Evolutionary conservation across 2,888 invertebrate species (phyloP), one percentile per base, ranked within the genome.

Genomic region (Beris morrisii): DNA sequence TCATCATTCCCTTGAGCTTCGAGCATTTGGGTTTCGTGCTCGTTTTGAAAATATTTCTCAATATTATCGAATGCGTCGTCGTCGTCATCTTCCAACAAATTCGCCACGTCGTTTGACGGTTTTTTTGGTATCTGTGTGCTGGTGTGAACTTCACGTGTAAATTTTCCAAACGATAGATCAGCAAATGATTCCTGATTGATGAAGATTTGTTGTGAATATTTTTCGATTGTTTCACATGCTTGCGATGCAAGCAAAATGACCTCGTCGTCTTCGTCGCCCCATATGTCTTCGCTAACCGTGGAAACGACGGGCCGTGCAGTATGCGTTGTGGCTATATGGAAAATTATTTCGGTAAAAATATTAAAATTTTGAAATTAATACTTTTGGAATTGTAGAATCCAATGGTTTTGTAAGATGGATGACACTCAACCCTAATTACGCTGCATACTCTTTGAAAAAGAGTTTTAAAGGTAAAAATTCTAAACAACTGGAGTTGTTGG

Each of bases 261-360:
- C 45, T 70, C 69, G 31, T 71, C 71, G 30, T 70, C 71, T n/a
- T 67, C 71, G 32, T 70, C 71, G 61, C 66, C 70, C 68, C 70
- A 71, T 2, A 69, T n/a, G 32, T 65, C 63, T 28, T 69, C 67
- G 44, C 22, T 22, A 11, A 15, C 28, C 5, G 13, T 3, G 2
- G 31, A 48, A 7, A 45, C 13, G 9, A 12, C 15, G 7, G 58
- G 11, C 12, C 53, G 15, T 43, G 54, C 38, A 38, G 38, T 5
- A 38, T 38, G 38, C 9, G 38, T 38, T 38, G 38, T 38, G 22
- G 30, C 52, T 48, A 7, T 32, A 22, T 22, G 22, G 22, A 22
- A 22, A 22, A 22, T 22, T 22, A 22, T 22, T 22, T 22, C 22
- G 22, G 22, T 22, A 22, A 22, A 22, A 22, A 22, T 22, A 22